Evolutionary conservation across 2,888 invertebrate genomes (phyloP), one percentile per base, ranked within the genome.

Genomic region (Hololepta plana): DNA sequence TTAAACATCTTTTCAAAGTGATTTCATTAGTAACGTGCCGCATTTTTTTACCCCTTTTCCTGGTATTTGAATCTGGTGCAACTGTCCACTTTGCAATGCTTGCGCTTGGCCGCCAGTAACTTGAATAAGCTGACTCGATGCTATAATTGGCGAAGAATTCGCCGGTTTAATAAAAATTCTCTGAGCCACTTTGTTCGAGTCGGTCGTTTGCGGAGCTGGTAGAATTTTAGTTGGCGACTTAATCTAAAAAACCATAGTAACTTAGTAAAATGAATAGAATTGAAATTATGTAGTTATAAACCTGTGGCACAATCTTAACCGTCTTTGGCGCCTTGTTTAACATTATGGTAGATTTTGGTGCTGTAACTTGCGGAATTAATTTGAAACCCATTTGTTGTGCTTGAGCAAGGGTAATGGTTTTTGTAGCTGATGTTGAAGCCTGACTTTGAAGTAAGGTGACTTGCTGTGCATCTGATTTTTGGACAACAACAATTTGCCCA

Each of bases 11-110:
- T 22, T 12, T 8, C 6, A 12, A 34, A 20, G 4, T 15, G 20
- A 22, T n/a, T n/a, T n/a, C n/a, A n/a, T n/a, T n/a, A n/a, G n/a
- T n/a, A n/a, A n/a, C n/a, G n/a, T n/a, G n/a, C n/a, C n/a, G 9
- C 10, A 24, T 20, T 28, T 23, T 47, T 55, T 57, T 54, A 71
- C 71, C 37, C 72, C 73, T 55, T 72, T 69, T 8, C 73, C 72
- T 2, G 73, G 72, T 32, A 73, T 67, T 49, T 72, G 72, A 32
- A 76, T 69, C 44, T 72, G 73, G 51, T 75, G 73, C n/a, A 74
- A 52, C 44, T 72, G 55, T 15, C 52, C 52, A 5, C 44, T 34
- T 20, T 65, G 38, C 59, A 56, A 38, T 47, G 45, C 48, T 37
- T 41, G 44, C 46, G 50, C 37, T 14, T 17, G n/a, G 26, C 16